Percentiles rank a stretch among this genome's conserved stretches.
These are phyloP conservation scores for Epinotia demarniana DNA, from an alignment of 2,888 invertebrate genomes.

Conservation along the genomic window DNA sequence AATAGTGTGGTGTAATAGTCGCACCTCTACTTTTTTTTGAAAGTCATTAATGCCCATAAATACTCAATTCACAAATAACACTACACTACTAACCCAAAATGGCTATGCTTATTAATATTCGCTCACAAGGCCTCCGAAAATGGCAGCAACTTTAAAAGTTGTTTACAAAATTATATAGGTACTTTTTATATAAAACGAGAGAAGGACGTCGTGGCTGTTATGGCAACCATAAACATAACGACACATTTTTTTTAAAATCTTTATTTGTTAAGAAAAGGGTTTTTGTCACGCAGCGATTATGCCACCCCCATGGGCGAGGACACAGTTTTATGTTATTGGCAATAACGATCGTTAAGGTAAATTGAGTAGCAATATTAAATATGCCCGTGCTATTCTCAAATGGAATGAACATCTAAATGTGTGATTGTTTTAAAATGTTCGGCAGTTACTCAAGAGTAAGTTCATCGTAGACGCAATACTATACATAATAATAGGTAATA, in stretches of 20 bases:
- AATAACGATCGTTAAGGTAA: slow-evolving; percentile 22
- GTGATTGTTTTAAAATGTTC: not conserved
- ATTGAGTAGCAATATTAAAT: slow-evolving; percentile 8
- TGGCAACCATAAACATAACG: slow-evolving; percentile 13
- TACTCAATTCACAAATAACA: slow-evolving; percentile 12
- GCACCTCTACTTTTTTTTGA: not conserved
- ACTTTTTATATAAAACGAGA: not conserved
- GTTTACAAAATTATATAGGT: not conserved
- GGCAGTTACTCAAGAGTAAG: not conserved
- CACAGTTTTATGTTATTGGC: slow-evolving; percentile 19
- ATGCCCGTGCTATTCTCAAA: not conserved
- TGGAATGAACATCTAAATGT: not conserved
- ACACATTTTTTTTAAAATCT: slow-evolving; percentile 29
- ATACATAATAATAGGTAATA: too few species aligned
- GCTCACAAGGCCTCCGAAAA: not conserved
- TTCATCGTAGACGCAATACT: not conserved
- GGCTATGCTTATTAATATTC: slow-evolving; percentile 15
- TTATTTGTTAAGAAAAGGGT: too few species aligned
- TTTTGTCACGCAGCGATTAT: too few species aligned
- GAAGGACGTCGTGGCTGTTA: not conserved
- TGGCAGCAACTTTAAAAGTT: not conserved
- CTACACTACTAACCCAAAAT: not conserved
- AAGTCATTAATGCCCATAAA: not conserved
- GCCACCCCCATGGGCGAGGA: too few species aligned
- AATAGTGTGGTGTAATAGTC: too few species aligned